Evolutionary conservation across 2,888 invertebrate genomes (phyloP).

Genomic region (Pocota personata): DNA sequence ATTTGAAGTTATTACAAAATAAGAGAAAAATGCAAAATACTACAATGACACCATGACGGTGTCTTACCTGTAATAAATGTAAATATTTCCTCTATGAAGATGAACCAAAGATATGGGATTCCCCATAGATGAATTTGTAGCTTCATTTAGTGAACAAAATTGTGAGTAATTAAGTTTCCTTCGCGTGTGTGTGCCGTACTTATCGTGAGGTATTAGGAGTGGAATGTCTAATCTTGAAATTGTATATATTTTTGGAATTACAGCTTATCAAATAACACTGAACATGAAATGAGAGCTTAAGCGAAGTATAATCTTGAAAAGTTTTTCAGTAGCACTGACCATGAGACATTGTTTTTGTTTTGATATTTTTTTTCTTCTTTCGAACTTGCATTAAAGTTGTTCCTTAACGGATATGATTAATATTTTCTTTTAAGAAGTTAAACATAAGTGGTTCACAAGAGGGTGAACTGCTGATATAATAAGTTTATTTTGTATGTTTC

Average conservation of each 20-base stretch:
- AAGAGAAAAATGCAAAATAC: neutral
- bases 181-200: neutral
- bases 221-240: conserved; percentile 25
- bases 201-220: conserved; percentile 13
- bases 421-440: neutral
- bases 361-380: too few species aligned
- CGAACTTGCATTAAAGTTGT: neutral
- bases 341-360: neutral
- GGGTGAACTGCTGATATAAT: neutral
- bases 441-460: neutral
- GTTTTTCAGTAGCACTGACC: neutral
- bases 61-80: neutral
- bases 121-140: neutral
- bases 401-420: neutral
- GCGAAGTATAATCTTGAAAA: neutral
- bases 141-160: neutral
- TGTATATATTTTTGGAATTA: conserved; percentile 28
- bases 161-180: conserved; percentile 1
- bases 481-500: neutral
- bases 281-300: neutral
- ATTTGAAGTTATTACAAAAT: neutral
- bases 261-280: neutral
- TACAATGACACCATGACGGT: neutral
- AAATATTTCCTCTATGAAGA: neutral
- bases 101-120: conserved; percentile 10